Conservation (phyloP, 2,113 vertebrate genomes). For the Python bivittatus region DNA sequence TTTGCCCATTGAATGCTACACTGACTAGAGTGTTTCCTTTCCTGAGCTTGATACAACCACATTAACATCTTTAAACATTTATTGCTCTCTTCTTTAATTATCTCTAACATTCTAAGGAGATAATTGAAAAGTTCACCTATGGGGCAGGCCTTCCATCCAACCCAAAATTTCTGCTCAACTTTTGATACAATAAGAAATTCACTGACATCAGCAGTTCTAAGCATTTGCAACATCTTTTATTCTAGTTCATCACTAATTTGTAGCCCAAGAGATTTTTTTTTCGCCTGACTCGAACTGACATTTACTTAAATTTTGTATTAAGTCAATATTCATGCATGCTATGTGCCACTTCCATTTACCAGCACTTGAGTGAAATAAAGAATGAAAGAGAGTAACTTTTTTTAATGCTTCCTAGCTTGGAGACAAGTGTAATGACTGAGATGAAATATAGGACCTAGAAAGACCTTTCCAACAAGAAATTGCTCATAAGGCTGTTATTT, state of each 20-base stretch:
- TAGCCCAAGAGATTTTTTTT: neutral
- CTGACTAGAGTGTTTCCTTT: neutral
- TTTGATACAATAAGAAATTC: slow-evolving; percentile 21
- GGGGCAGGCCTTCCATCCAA: neutral
- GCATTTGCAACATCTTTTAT: neutral
- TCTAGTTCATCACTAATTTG: slow-evolving; percentile 10
- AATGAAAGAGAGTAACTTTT: neutral
- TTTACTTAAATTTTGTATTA: neutral
- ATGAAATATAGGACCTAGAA: neutral
- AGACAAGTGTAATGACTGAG: neutral
- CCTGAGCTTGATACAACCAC: neutral
- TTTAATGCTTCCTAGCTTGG: neutral
- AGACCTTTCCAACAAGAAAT: neutral
- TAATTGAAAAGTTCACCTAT: neutral
- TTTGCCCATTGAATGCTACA: neutral
- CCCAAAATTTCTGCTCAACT: neutral
- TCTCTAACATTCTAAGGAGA: slow-evolving; percentile 9
- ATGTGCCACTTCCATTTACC: neutral
- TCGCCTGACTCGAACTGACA: neutral
- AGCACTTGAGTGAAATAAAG: neutral
- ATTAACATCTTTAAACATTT: neutral
- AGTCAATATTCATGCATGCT: slow-evolving; percentile 5
- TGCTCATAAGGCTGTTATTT: neutral
- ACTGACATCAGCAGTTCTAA: slow-evolving; percentile 10
- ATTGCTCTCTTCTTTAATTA: slow-evolving; percentile 10